phyloP scores from a whole-genome alignment of 2,113 vertebrate genomes.

The Trichechus manatus region DNA sequence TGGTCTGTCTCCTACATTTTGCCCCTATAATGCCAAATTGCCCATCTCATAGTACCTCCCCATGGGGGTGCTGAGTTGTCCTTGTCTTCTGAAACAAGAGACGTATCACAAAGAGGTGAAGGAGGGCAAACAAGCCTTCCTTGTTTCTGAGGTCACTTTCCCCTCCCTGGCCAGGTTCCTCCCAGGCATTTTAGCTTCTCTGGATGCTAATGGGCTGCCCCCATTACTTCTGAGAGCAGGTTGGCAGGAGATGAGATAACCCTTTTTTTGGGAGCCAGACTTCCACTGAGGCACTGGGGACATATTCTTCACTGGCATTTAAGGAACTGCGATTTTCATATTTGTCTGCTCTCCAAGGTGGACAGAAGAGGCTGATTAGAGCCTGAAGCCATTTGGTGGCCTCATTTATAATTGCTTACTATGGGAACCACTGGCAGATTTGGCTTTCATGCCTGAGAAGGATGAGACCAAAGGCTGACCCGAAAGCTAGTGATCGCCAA shows the following conservation, averaged over 20 bases:
- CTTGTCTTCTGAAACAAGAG: neutral
- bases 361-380: conserved; percentile 84
- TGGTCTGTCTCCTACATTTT: neutral
- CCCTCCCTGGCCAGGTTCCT: conserved; percentile 17
- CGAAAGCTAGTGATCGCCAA: conserved; percentile 76
- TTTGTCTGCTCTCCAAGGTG: conserved; percentile 79
- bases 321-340: conserved; percentile 83
- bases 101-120: neutral
- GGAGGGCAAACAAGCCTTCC: conserved; percentile 26
- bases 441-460: conserved; percentile 78
- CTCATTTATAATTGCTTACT: conserved; percentile 86
- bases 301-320: conserved; percentile 83
- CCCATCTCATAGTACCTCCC: neutral
- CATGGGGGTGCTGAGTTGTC: neutral
- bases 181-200: conserved; percentile 79
- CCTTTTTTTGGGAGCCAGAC: conserved; percentile 76
- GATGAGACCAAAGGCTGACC: conserved; percentile 86
- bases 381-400: conserved; percentile 81
- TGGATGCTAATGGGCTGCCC: conserved; percentile 76
- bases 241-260: conserved; percentile 84
- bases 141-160: conserved; percentile 62
- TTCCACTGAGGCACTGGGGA: conserved; percentile 80
- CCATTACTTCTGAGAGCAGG: conserved; percentile 80
- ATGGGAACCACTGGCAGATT: conserved; percentile 84
- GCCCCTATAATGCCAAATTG: neutral